Evolutionary conservation across 2,888 invertebrate genomes (phyloP), one percentile per base, ranked within the genome.

Genomic region (Sturmia bella): DNA sequence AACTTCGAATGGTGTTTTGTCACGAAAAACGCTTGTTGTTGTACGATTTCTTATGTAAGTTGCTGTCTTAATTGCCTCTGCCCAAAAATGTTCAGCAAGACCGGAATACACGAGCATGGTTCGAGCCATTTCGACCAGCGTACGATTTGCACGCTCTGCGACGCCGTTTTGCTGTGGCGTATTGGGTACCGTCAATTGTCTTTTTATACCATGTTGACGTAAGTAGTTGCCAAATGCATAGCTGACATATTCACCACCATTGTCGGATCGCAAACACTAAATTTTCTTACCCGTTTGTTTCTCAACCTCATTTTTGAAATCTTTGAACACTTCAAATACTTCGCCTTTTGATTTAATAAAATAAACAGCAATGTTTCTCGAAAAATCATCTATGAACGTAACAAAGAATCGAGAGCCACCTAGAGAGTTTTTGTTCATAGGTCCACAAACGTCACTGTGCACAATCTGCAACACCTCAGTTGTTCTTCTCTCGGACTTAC

Each of bases 321-420:
- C 57, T 48, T 73, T 69, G 76, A 84, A 82, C 15, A 41, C 75
- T 3, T 59, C n/a, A 12, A 82, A 80, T 1, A 82, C 56, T 70
- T 48, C 11, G 43, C 64, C 39, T 43, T 74, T 78, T 1, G 69
- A 45, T 63, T 66, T 78, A 19, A 80, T 27, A 54, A 70, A 75
- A 59, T 54, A 75, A 2, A 72, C 45, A 3, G 24, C 54, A 17
- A 83, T 15, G 27, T 75, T 57, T 19, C 80, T 61, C 11, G 78
- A 72, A n/a, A 56, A 54, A 57, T 84, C 84, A 57, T 83, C 80
- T 15, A 84, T 83, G 68, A 82, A 84, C 9, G 77, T 83, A 0
- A 78, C 61, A 32, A 83, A 70, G 48, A 72, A 84, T 19, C 50
- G 54, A 0, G 80, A 48, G 19, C 80, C 80, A 13, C 76, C 74